A percentile compares a stretch with the other conserved stretches of the same genome.
These are phyloP conservation scores for Chrysomela aeneicollis DNA, from an alignment of 2,888 invertebrate species.

Conservation along the genomic window DNA sequence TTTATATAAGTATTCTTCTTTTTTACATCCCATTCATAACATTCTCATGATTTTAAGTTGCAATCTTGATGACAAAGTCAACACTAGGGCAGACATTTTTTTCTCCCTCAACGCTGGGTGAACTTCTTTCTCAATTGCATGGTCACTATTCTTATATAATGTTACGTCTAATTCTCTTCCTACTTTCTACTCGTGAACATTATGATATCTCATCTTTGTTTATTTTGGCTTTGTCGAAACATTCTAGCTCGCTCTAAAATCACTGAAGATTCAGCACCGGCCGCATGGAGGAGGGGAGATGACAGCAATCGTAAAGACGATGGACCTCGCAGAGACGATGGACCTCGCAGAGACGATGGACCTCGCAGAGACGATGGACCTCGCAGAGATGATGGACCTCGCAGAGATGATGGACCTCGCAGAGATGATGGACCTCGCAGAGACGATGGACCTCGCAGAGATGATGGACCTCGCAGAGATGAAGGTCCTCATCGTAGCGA, in stretches of 20 bases:
- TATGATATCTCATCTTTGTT: too few species aligned
- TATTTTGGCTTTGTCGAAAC: too few species aligned
- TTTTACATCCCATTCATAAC: too few species aligned
- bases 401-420: conserved; percentile 15
- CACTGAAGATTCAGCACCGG: not conserved
- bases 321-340: conserved; percentile 31
- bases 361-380: conserved; percentile 32
- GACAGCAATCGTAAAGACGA: conserved; percentile 27
- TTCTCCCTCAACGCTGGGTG: too few species aligned
- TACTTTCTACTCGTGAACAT: too few species aligned
- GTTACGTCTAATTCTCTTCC: too few species aligned
- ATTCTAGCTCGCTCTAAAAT: conserved; percentile 20
- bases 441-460: conserved; percentile 15
- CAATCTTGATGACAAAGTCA: too few species aligned
- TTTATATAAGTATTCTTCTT: too few species aligned
- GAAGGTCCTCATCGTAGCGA: conserved; percentile 11
- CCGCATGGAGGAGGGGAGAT: conserved; percentile 18
- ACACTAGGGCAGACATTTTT: too few species aligned
- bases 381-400: conserved; percentile 20
- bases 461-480: conserved; percentile 21
- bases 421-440: conserved; percentile 24
- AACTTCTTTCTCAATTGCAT: too few species aligned
- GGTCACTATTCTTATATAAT: too few species aligned
- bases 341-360: conserved; percentile 36
- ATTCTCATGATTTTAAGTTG: too few species aligned